Evolutionary conservation across 1,140 invertebrate species (phyloP).

Genomic region (Neotoxoptera formosana): DNA sequence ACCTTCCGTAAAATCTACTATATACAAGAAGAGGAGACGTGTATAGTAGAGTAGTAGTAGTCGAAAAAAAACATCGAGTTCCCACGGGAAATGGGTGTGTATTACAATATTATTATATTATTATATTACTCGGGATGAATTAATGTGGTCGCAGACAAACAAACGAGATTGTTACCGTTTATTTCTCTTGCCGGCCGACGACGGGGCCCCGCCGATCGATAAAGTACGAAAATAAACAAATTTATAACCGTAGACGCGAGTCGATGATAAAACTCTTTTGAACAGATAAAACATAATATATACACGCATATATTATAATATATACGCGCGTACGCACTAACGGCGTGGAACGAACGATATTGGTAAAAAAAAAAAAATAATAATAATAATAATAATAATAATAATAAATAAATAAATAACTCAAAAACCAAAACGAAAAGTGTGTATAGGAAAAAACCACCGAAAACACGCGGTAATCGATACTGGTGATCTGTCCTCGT

Average conservation of each 20-base stretch:
- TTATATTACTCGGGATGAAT: conserved; percentile 11
- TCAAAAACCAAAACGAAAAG: neutral
- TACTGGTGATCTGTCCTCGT: conserved; percentile 40
- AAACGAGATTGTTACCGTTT: conserved; percentile 38
- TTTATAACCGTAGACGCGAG: neutral
- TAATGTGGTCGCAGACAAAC: conserved; percentile 39
- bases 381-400: too few relatives aligned
- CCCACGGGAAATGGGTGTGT: conserved; percentile 29
- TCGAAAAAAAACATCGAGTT: neutral
- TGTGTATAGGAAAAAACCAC: conserved; percentile 19
- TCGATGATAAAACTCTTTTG: conserved; percentile 22
- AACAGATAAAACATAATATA: conserved; percentile 1
- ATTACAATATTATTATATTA: neutral
- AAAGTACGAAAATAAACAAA: conserved; percentile 38
- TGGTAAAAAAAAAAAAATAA: neutral
- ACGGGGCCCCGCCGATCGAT: neutral
- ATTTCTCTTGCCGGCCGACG: conserved; percentile 7
- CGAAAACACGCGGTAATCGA: conserved; percentile 48
- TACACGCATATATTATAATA: neutral
- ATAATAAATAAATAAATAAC: neutral
- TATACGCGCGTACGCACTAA: neutral
- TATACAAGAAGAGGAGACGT: neutral
- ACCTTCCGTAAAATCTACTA: neutral
- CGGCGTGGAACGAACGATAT: neutral
- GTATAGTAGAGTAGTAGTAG: neutral